Evolutionary conservation across 2,113 vertebrate species (phyloP), one percentile per base, ranked within the genome.

Genomic region (Puntigrus tetrazona): DNA sequence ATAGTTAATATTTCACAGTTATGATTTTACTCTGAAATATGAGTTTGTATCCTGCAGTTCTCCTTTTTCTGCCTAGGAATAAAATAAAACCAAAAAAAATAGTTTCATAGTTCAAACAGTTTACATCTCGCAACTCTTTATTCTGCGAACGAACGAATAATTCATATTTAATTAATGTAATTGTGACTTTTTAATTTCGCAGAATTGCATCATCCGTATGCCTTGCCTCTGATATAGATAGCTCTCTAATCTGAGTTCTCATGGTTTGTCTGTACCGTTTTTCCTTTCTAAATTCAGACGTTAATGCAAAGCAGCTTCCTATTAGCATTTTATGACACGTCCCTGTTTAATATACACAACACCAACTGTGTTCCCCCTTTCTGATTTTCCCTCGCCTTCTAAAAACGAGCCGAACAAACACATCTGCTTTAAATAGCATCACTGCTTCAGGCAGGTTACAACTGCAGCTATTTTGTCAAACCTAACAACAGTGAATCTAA

Each of bases 391-490:
- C n/a, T 63, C 43, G 11, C 36, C 36, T 41, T 38, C 34, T 20
- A n/a, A 41, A 61, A 78, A 41, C 8, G 34, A 78, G 4, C 36
- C 36, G 11, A 43, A 63, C 77, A 61, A 59, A 61, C 77, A 78
- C 55, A 29, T 59, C 50, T 78, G 14, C 36, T 41, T 78, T 78
- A 63, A 78, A 78, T 61, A 61, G 77, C 77, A 61, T 78, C 55
- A 59, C 41, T 41, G 55, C 55, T 78, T 78, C 77, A 78, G 77
- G 77, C 77, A 78, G n/a, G 55, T 78, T 78, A 7, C 77, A 29
- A 43, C 13, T 38, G 76, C 52, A 38, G 52, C 34, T 25, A 78
- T 43, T 43, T 63, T 63, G 55, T 78, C 77, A 43, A 27, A 41
- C 7, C 25, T 29, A 10, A 63, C n/a, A 25, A n/a, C 52, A n/a